These are phyloP conservation scores for Sycophila texana DNA, from an alignment of 2,888 invertebrate species.

Conservation along the genomic window DNA sequence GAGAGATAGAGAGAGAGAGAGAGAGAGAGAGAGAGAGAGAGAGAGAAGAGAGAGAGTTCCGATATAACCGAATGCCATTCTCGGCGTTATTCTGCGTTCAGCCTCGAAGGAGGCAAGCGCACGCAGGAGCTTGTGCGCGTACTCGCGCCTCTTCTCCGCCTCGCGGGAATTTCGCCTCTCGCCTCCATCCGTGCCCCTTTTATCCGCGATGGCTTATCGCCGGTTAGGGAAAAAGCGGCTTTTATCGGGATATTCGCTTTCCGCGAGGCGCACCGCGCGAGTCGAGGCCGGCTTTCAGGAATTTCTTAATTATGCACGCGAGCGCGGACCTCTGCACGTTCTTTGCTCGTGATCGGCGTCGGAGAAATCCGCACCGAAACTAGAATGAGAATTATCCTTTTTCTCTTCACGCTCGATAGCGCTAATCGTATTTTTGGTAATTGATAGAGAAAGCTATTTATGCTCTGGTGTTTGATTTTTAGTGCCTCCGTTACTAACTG, in stretches of 20 bases:
- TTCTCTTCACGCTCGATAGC: not conserved
- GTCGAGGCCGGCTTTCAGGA: conserved; percentile 20
- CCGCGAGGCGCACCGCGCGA: not conserved
- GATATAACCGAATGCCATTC: conserved; percentile 20
- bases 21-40: not conserved
- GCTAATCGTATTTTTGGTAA: too few species aligned
- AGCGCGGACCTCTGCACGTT: not conserved
- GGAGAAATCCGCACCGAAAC: conserved; percentile 4
- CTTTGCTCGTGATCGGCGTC: not conserved
- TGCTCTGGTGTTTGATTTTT: too few species aligned
- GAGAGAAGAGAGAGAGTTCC: not conserved
- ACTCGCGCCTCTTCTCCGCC: not conserved
- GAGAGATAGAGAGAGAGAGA: not conserved
- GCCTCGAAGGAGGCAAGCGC: not conserved
- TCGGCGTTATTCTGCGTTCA: conserved; percentile 1
- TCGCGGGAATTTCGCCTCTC: conserved; percentile 19
- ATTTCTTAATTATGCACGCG: conserved; percentile 38
- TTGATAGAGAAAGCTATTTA: too few species aligned
- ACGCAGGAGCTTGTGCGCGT: not conserved
- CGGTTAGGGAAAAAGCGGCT: not conserved
- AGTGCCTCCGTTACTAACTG: too few species aligned
- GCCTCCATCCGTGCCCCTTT: not conserved
- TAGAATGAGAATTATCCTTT: conserved; percentile 1
- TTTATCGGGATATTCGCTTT: conserved; percentile 20
- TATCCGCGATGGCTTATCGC: conserved; percentile 39